Evolutionary conservation across 1,140 invertebrate species (phyloP), one percentile per base, ranked within the genome.

Genomic region (Ostrea edulis): DNA sequence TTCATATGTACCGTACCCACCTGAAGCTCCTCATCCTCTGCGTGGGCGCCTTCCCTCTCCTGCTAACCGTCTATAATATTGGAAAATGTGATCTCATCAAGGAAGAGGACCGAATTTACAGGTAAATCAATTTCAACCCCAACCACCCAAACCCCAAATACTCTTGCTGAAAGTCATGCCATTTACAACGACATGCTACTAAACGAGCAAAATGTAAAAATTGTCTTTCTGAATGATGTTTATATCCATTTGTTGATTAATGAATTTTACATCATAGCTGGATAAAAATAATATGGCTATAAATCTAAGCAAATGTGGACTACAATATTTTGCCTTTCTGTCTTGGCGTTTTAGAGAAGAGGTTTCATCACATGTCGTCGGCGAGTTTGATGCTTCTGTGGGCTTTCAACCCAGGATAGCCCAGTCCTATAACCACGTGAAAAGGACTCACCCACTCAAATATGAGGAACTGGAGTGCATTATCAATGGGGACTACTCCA

Each of bases 401-500:
- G 83, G 88, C 17, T 85, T 89, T 82, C 88, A 86, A 51, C 88
- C 82, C n/a, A 85, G 86, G n/a, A 86, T 82, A 51, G 86, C 85
- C 17, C 85, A 89, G 29, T 82, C 88, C 2, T 86, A 83, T 22
- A 83, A 77, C n/a, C 86, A 87, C 58, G 35, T 62, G 54, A 83
- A 55, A 62, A 52, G 65, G 20, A 83, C 25, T 22, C 22, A 22
- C 12, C 86, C 81, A 82, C n/a, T 86, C 29, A 44, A 55, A 5
- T 95, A 96, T 91, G 96, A 97, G 94, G 97, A 97, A 93, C 97
- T 98, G 88, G 97, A 98, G 90, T 99, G 98, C 94, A 95, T 97
- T 71, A 98, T 99, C 93, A 98, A 99, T 95, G 97, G 97, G 77
- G 97, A 98, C 93, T 98, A 97, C 93, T 96, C 96, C 8, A 96